Conservation (phyloP, 2,888 invertebrate genomes). For the Colostygia pectinataria region DNA sequence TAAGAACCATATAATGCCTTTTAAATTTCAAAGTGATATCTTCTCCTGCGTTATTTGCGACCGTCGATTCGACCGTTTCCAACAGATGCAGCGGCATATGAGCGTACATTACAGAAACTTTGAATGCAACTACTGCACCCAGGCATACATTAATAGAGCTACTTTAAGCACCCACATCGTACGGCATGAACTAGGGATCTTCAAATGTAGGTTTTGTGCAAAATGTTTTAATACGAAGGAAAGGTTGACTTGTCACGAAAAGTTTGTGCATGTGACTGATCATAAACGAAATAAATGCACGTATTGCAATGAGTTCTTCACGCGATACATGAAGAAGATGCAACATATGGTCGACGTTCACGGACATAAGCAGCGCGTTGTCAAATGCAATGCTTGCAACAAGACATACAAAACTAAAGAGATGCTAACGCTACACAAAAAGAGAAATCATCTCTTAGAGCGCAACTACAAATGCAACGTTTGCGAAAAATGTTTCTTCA, state of each 20-base stretch:
- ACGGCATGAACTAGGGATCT: constrained; percentile 31
- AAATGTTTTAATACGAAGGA: constrained; percentile 53
- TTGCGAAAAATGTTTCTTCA: constrained; percentile 61
- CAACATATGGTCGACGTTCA: constrained; percentile 50
- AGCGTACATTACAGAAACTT: constrained; percentile 55
- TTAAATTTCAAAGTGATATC: constrained; percentile 49
- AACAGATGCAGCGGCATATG: constrained; percentile 53
- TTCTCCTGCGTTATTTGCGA: constrained; percentile 51
- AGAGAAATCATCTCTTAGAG: constrained; percentile 59
- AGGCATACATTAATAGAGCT: constrained; percentile 33
- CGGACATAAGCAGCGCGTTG: constrained; percentile 37
- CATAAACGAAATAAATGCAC: constrained; percentile 27
- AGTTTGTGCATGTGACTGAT: constrained; percentile 43
- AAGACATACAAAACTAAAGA: constrained; percentile 41
- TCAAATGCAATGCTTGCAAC: constrained; percentile 53
- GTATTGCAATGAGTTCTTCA: constrained; percentile 38
- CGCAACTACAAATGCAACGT: constrained; percentile 57
- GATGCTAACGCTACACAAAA: constrained; percentile 46
- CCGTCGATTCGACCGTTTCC: constrained; percentile 47
- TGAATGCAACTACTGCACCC: constrained; percentile 50
- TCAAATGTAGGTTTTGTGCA: constrained; percentile 50
- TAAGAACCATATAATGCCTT: constrained; percentile 56
- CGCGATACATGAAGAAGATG: constrained; percentile 41
- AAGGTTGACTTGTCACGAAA: constrained; percentile 53
- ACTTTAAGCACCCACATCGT: constrained; percentile 29